These are phyloP conservation scores for Podarcis raffonei DNA, from an alignment of 2,113 vertebrate genomes.

Conservation along the genomic window DNA sequence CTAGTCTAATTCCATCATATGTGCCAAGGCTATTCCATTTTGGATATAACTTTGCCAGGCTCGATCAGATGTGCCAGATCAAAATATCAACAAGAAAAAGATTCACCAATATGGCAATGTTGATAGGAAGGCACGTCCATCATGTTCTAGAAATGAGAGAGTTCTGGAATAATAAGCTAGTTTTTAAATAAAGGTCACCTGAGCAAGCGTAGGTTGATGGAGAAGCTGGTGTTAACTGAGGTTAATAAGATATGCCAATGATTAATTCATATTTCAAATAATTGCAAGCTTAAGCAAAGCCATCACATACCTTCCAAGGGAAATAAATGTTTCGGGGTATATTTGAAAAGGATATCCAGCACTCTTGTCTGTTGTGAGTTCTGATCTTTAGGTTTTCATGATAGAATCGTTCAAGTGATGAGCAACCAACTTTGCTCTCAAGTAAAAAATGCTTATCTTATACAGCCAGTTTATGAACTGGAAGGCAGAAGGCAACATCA, in stretches of 20 bases:
- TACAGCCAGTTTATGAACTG: not conserved
- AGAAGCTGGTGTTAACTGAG: not conserved
- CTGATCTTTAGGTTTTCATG: not conserved
- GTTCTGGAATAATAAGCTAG: not conserved
- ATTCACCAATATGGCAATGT: not conserved
- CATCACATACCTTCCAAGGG: not conserved
- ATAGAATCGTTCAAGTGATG: not conserved
- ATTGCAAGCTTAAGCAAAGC: not conserved
- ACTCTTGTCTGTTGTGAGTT: fast-evolving
- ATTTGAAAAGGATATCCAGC: not conserved
- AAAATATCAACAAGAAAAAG: not conserved
- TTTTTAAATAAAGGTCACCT: not conserved
- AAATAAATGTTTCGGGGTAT: not conserved
- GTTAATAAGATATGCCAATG: not conserved
- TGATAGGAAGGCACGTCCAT: no score
- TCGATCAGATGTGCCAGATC: not conserved
- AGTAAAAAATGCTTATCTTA: not conserved
- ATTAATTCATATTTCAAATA: not conserved
- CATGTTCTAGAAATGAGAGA: not conserved
- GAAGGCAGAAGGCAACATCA: not conserved
- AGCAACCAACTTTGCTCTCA: not conserved
- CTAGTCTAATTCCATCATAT: not conserved
- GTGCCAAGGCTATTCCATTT: not conserved
- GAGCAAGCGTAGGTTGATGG: not conserved
- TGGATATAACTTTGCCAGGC: not conserved